A percentile compares a stretch with the other conserved stretches of the same genome.
Evolutionary conservation across 1,140 invertebrate genomes (phyloP).

Genomic region (Neodiprion virginianus): DNA sequence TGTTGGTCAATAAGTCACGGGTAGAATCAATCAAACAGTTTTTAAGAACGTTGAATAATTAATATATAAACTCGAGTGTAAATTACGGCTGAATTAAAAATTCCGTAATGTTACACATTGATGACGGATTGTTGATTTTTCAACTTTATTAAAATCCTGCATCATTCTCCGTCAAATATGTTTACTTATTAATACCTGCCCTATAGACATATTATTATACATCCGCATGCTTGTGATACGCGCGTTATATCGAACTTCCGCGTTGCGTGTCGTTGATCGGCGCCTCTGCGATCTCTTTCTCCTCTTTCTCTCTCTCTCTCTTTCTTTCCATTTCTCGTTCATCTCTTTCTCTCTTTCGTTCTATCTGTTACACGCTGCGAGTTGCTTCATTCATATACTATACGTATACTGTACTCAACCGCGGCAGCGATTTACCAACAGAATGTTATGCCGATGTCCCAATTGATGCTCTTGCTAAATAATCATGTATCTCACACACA

Average conservation of each 20-base stretch:
- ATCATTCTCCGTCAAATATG: no score
- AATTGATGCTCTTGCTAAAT: conserved; percentile 53
- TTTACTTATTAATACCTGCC: conserved; percentile 22
- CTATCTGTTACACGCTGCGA: conserved; percentile 22
- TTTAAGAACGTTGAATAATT: no score
- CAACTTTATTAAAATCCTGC: no score
- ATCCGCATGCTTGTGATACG: conserved; percentile 18
- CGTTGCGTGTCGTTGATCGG: conserved; percentile 49
- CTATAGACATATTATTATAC: conserved; percentile 33
- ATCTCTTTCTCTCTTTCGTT: conserved; percentile 25
- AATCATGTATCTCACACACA: conserved; percentile 11
- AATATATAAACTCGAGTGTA: no score
- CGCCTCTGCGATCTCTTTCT: conserved; percentile 6
- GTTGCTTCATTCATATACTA: conserved; percentile 38
- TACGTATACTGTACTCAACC: no score
- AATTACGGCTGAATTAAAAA: no score
- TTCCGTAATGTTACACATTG: no score
- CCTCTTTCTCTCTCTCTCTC: conserved; percentile 21
- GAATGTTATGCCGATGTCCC: conserved; percentile 46
- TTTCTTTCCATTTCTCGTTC: conserved; percentile 25
- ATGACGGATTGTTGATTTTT: no score
- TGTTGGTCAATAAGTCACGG: no score
- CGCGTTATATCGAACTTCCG: conserved; percentile 41
- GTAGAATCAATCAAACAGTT: no score
- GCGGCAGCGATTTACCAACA: conserved; percentile 42